These are phyloP conservation scores for Misgurnus mizolepis DNA, from an alignment of 2,113 vertebrate species.

Conservation along the genomic window DNA sequence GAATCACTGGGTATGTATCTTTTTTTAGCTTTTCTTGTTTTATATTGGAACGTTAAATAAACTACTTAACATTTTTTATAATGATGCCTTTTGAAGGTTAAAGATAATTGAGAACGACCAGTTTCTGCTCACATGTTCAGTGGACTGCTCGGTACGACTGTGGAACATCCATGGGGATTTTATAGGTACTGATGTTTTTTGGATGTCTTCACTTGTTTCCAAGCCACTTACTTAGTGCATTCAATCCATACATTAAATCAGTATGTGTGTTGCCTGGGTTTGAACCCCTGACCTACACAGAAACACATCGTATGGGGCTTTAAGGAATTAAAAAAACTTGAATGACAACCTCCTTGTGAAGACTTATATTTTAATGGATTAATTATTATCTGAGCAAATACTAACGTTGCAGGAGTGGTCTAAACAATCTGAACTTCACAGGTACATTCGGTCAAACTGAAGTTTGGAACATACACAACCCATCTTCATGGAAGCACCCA, in stretches of 20 bases:
- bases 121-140: conserved; percentile 73
- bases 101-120: conserved; percentile 73
- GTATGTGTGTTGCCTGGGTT: too few species aligned
- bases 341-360: background rate
- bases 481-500: conserved; percentile 76
- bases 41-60: too few species aligned
- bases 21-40: background rate
- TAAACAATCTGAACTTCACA: conserved; percentile 39
- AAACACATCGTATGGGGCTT: too few species aligned
- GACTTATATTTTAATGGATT: background rate
- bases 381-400: too few species aligned
- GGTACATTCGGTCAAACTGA: conserved; percentile 77
- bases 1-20: conserved; percentile 71
- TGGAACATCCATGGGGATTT: conserved; percentile 70
- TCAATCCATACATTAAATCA: too few species aligned
- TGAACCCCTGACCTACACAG: too few species aligned
- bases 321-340: background rate
- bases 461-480: conserved; percentile 70
- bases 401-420: too few species aligned
- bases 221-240: too few species aligned
- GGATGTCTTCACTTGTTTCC: background rate
- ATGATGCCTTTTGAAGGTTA: conserved; percentile 58
- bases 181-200: conserved; percentile 62
- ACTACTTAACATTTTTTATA: background rate
- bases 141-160: conserved; percentile 67